Evolutionary conservation across 2,797 vertebrate species (phyloP), one percentile per base, ranked within the genome.

Genomic region (Simalia tracyae): DNA sequence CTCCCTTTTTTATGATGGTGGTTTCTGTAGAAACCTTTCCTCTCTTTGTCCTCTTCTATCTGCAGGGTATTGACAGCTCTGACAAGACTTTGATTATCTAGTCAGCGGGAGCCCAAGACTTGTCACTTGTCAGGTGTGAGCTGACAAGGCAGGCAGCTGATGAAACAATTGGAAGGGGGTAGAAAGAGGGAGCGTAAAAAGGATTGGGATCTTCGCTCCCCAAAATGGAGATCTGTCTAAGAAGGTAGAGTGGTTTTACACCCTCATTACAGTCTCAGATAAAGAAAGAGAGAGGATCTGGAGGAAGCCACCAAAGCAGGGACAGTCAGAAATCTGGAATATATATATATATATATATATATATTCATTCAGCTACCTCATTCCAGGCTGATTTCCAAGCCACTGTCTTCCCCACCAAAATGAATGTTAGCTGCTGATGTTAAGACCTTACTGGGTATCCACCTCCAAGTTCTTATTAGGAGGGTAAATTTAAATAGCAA

Each of bases 81-180:
- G 99, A 99, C 99, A 98, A 98, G 97, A 97, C 98, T 99, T 99
- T 98, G 99, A 99, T 99, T 99, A 98, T 98, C 98, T 98, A 98
- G 98, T 99, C 98, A 99, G 98, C 98, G 98, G 97, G 98, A 98
- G 98, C 98, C 98, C 97, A 97, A 97, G 98, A 97, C 98, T 98
- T 98, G 98, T 99, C 99, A 99, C 98, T 98, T 98, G 98, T 98
- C 98, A 98, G 98, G 98, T 97, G 96, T 97, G 97, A 98, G 98
- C 97, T 95, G 93, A 98, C 98, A 97, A 92, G 97, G 96, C 97
- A 97, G 96, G 94, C 93, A 94, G 96, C 97, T 98, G 98, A 98
- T 98, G 98, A 97, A 98, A 98, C 98, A 98, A 98, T 98, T 97
- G 98, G 98, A 98, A 97, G 96, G 96, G 97, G 97, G 97, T 96